Evolutionary conservation across 2,797 vertebrate species (phyloP).

Genomic region (Pseudomugil tenellus): DNA sequence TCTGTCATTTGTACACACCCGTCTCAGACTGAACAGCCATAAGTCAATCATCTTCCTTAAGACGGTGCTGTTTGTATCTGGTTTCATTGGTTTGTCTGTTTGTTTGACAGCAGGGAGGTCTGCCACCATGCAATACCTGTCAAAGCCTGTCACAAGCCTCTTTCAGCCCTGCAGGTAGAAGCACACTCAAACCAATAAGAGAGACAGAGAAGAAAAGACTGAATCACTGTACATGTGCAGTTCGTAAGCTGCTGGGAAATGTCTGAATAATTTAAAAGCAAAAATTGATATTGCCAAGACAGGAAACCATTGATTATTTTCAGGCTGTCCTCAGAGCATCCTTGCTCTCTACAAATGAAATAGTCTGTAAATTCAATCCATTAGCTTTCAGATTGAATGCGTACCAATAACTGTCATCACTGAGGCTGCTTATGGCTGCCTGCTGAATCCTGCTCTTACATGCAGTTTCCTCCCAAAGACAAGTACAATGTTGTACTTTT

Average conservation of each 20-base stretch:
- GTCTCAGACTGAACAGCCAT: conserved; percentile 21
- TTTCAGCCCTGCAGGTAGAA: conserved; percentile 31
- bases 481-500: conserved; percentile 6
- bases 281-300: conserved; percentile 8
- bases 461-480: not conserved
- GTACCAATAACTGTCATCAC: conserved; percentile 28
- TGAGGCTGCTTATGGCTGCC: conserved; percentile 10
- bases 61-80: conserved; percentile 43
- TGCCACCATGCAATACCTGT: conserved; percentile 61
- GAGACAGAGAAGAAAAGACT: conserved; percentile 5
- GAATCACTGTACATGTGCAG: conserved; percentile 4
- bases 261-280: conserved; percentile 8
- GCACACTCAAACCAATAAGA: conserved; percentile 17
- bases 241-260: not conserved
- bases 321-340: conserved; percentile 4
- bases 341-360: conserved; percentile 25
- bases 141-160: conserved; percentile 70
- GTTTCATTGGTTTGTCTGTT: conserved; percentile 58
- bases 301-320: conserved; percentile 15
- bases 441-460: conserved; percentile 8
- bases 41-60: conserved; percentile 40
- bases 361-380: conserved; percentile 18
- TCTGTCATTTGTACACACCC: conserved; percentile 28
- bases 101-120: conserved; percentile 73
- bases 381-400: conserved; percentile 17